phyloP scores from a whole-genome alignment of 2,888 invertebrate species.

The Iselma pallidipennis region DNA sequence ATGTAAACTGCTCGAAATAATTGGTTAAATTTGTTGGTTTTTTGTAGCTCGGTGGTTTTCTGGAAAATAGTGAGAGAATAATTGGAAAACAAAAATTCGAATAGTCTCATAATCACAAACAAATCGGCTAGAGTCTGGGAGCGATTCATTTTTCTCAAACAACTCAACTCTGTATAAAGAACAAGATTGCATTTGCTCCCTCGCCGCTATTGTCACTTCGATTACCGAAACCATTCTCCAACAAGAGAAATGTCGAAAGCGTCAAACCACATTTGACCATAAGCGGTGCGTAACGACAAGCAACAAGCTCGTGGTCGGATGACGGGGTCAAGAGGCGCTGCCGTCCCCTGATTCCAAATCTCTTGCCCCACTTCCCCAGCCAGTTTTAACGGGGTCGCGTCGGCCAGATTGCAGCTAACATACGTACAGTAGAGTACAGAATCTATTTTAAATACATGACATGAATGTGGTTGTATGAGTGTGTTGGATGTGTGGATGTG shows the following conservation, averaged over 20 bases:
- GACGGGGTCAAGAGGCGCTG: constrained; percentile 11
- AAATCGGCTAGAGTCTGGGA: not conserved
- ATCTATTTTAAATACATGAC: not conserved
- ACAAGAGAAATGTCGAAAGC: constrained; percentile 11
- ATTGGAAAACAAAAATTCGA: no score
- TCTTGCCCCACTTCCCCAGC: not conserved
- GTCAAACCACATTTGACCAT: constrained; percentile 29
- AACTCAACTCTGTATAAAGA: not conserved
- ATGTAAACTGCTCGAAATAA: no score
- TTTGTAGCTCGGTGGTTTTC: no score
- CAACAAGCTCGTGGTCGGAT: constrained; percentile 16
- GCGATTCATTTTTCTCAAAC: no score
- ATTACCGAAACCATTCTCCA: not conserved
- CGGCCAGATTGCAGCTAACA: constrained; percentile 7
- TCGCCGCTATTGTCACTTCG: not conserved
- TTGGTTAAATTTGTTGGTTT: no score
- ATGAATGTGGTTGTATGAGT: not conserved
- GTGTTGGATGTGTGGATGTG: no score
- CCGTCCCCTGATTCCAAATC: not conserved
- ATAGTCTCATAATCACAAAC: not conserved
- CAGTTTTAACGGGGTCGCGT: constrained; percentile 5
- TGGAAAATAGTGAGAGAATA: no score
- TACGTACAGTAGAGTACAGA: not conserved
- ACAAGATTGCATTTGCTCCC: not conserved
- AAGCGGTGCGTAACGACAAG: constrained; percentile 24